phyloP scores from a whole-genome alignment of 2,888 invertebrate genomes.

The Agriopis aurantiaria region DNA sequence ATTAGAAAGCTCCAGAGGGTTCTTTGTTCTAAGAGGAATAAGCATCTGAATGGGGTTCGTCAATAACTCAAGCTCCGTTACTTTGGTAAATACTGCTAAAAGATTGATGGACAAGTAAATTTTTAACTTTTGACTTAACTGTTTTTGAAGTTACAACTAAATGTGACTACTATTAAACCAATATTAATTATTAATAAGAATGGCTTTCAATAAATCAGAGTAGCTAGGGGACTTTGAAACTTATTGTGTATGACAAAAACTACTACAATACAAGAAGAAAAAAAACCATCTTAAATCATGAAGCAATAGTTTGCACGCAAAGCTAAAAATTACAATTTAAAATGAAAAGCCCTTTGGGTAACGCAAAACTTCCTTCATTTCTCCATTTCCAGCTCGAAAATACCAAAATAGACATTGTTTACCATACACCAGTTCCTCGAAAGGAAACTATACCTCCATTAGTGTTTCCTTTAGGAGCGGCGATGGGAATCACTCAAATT shows the following conservation, averaged over 20 bases:
- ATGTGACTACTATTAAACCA: slow-evolving; percentile 1
- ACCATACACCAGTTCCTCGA: slow-evolving; percentile 55
- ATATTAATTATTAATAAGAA: too few relatives aligned
- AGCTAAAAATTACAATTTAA: not conserved
- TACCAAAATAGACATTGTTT: slow-evolving; percentile 58
- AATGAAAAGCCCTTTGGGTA: slow-evolving; percentile 14
- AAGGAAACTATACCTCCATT: slow-evolving; percentile 68
- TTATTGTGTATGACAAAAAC: too few relatives aligned
- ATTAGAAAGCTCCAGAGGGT: slow-evolving; percentile 72
- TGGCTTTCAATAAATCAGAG: not conserved
- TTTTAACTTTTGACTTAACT: not conserved
- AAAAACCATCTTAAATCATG: too few relatives aligned
- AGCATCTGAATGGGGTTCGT: slow-evolving; percentile 37
- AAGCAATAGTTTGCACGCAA: not conserved
- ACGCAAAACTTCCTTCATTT: slow-evolving; percentile 19
- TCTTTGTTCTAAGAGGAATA: slow-evolving; percentile 67
- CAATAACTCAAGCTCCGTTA: slow-evolving; percentile 26
- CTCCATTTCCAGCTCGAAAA: slow-evolving; percentile 39
- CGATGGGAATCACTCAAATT: slow-evolving; percentile 62
- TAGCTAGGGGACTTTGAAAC: too few relatives aligned
- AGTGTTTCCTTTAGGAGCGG: slow-evolving; percentile 62
- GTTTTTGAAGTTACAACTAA: not conserved
- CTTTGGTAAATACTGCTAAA: slow-evolving; percentile 13
- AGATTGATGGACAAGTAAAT: slow-evolving; percentile 18
- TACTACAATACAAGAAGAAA: too few relatives aligned